Percentiles rank a stretch among this genome's conserved stretches.
Conservation (phyloP, 1,140 invertebrate genomes). For the Ganaspis sp. region DNA sequence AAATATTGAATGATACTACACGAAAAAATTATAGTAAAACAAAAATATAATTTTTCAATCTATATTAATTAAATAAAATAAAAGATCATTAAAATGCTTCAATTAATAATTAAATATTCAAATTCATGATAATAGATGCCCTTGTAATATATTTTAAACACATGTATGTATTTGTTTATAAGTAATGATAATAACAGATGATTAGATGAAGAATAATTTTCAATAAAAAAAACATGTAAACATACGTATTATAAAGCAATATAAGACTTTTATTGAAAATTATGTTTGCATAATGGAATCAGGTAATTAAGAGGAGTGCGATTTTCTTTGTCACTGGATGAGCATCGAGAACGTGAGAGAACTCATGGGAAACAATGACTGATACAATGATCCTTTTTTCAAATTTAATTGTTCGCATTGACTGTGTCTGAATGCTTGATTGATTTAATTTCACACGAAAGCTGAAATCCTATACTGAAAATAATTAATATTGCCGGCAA, state of each 20-base stretch:
- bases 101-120: too few species aligned
- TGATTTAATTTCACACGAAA: slow-evolving; percentile 9
- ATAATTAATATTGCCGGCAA: slow-evolving; percentile 1
- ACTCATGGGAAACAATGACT: slow-evolving; percentile 12
- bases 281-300: slow-evolving; percentile 5
- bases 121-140: too few species aligned
- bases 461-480: background rate
- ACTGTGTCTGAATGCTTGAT: background rate
- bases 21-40: too few species aligned
- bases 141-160: too few species aligned
- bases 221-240: too few species aligned
- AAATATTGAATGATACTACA: too few species aligned
- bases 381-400: slow-evolving; percentile 26
- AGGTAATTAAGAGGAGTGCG: background rate
- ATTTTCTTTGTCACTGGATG: slow-evolving; percentile 8
- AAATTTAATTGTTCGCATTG: slow-evolving; percentile 11
- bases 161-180: too few species aligned
- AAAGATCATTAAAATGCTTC: too few species aligned
- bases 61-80: too few species aligned
- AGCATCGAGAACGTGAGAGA: slow-evolving; percentile 31
- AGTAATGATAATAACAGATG: too few species aligned
- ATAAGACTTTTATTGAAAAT: background rate
- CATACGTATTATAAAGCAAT: background rate
- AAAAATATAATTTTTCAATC: too few species aligned
- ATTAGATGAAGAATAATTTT: too few species aligned